A percentile compares a stretch with the other conserved stretches of the same genome.
phyloP scores from a whole-genome alignment of 2,888 invertebrate species.

The Drosophila histrio region DNA sequence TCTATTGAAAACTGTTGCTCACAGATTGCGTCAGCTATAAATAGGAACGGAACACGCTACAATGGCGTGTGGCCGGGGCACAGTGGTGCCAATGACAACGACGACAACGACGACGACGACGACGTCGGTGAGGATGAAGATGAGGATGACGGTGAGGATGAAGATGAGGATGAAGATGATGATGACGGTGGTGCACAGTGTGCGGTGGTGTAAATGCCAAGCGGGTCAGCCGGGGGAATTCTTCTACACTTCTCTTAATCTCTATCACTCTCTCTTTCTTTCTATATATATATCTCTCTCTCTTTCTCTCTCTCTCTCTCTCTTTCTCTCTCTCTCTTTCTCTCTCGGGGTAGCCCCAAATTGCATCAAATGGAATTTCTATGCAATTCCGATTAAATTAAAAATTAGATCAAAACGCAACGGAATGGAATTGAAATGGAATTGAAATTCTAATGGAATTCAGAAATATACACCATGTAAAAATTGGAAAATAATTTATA shows the following conservation, averaged over 20 bases:
- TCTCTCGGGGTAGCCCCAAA: background rate
- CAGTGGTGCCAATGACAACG: background rate
- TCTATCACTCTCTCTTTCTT: background rate
- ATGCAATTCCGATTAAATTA: background rate
- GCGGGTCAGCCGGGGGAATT: background rate
- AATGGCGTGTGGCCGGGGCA: slow-evolving; percentile 1
- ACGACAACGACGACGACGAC: background rate
- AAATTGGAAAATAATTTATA: background rate
- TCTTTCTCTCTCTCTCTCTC: background rate
- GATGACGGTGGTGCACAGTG: background rate
- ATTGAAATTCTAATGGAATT: background rate
- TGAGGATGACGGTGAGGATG: background rate
- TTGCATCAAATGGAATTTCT: slow-evolving; percentile 12
- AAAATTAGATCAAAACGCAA: background rate
- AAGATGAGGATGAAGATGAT: background rate
- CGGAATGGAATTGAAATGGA: background rate
- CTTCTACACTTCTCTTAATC: background rate
- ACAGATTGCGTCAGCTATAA: slow-evolving; percentile 1
- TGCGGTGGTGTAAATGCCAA: background rate
- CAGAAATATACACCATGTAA: background rate
- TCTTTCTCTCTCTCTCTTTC: background rate
- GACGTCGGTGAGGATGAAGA: too few species aligned
- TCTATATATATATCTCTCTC: background rate
- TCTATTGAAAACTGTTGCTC: slow-evolving; percentile 10
- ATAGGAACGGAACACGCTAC: background rate